Conservation (phyloP, 2,797 vertebrate genomes). For the Simalia tracyae region DNA sequence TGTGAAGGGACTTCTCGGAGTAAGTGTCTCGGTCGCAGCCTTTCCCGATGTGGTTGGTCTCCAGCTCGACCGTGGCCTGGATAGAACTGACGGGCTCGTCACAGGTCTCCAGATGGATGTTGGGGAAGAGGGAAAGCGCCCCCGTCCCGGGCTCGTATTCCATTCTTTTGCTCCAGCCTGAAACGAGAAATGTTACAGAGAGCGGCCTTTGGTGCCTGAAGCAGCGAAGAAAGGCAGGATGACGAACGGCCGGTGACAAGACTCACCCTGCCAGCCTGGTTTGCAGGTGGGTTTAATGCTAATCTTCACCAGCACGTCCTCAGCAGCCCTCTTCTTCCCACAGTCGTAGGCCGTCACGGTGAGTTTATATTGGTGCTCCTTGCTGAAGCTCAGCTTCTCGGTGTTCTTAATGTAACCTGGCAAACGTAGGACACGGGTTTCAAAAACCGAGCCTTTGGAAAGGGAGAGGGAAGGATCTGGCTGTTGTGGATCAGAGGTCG, state of each 20-base stretch:
- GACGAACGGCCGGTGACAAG: neutral
- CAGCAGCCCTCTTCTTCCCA: constrained; percentile 92
- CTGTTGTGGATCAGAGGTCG: neutral
- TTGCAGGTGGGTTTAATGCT: constrained; percentile 92
- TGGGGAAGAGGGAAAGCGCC: constrained; percentile 89
- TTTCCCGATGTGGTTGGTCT: constrained; percentile 96
- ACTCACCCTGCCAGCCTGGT: constrained; percentile 95
- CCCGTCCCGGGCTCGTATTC: constrained; percentile 97
- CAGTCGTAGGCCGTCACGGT: constrained; percentile 96
- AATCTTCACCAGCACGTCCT: constrained; percentile 95
- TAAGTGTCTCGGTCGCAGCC: constrained; percentile 97
- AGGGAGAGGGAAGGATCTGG: neutral
- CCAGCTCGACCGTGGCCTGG: constrained; percentile 85
- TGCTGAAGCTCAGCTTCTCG: constrained; percentile 91
- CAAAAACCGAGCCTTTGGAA: neutral
- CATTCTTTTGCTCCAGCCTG: constrained; percentile 92
- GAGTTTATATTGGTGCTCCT: constrained; percentile 93
- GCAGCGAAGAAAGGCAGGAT: neutral
- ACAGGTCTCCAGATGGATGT: constrained; percentile 91
- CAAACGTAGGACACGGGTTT: neutral
- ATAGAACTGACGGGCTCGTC: constrained; percentile 89
- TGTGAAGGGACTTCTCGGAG: constrained; percentile 95
- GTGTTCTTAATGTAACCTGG: constrained; percentile 95
- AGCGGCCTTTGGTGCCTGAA: accelerated
- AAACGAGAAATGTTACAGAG: neutral